Conservation (phyloP, 2,113 vertebrate species). For the Stictonetta naevosa region DNA sequence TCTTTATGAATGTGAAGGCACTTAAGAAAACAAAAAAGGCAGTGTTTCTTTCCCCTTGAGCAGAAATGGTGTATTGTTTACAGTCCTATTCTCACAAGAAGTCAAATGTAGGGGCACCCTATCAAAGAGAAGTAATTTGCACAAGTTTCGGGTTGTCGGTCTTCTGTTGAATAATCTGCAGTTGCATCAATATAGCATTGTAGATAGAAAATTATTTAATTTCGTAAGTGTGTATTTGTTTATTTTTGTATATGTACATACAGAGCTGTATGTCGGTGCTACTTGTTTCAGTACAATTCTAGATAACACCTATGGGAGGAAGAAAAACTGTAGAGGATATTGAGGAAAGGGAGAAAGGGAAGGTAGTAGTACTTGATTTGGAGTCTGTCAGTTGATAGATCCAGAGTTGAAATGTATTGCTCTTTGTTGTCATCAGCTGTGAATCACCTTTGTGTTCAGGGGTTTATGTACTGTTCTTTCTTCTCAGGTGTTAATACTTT, state of each 20-base stretch:
- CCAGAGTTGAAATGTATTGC: neutral
- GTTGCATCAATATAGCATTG: neutral
- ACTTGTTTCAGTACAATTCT: neutral
- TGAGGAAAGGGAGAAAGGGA: neutral
- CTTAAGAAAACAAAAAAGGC: neutral
- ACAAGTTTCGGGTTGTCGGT: neutral
- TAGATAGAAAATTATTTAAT: neutral
- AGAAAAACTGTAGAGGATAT: neutral
- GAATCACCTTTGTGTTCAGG: neutral
- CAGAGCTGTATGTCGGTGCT: neutral
- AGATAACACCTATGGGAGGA: neutral
- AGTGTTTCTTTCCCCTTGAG: neutral
- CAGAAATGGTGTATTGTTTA: neutral
- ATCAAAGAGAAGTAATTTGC: neutral
- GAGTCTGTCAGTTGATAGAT: neutral
- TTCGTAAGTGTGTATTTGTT: neutral
- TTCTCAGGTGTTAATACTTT: neutral
- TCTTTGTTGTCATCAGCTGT: accelerated
- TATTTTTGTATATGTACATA: neutral
- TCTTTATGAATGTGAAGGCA: no score
- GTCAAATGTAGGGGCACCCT: neutral
- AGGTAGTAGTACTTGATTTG: neutral
- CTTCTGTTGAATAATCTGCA: neutral
- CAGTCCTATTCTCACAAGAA: neutral
- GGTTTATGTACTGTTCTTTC: neutral